Percentiles rank a stretch among this genome's conserved stretches.
These are phyloP conservation scores for Grantiella picta DNA, from an alignment of 2,113 vertebrate species.

Conservation along the genomic window DNA sequence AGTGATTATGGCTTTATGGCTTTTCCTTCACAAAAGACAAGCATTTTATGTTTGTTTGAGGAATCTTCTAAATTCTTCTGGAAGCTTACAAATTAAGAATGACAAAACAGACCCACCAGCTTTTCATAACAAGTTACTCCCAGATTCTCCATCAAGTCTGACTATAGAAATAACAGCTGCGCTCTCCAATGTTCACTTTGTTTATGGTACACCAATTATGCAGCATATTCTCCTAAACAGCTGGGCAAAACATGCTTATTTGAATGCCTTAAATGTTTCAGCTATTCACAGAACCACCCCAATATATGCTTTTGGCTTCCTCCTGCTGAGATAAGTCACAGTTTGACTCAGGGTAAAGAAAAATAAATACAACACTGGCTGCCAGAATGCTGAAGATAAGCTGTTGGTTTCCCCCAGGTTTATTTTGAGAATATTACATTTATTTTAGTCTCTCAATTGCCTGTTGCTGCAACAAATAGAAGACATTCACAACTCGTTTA, in stretches of 20 bases:
- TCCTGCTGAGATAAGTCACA: background rate
- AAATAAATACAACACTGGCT: background rate
- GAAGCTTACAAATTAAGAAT: background rate
- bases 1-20: background rate
- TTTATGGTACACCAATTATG: background rate
- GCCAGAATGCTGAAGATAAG: background rate
- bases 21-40: background rate
- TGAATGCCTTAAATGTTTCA: background rate
- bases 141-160: background rate
- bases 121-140: background rate
- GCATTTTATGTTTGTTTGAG: background rate
- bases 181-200: background rate
- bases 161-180: slow-evolving; percentile 6
- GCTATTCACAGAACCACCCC: background rate
- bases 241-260: background rate
- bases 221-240: slow-evolving; percentile 1
- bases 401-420: background rate
- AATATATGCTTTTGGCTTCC: background rate
- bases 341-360: background rate
- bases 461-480: background rate
- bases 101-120: background rate
- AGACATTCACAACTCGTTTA: background rate
- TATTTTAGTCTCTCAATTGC: slow-evolving; percentile 2
- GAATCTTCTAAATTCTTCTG: background rate
- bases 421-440: background rate